Evolutionary conservation across 2,888 invertebrate species (phyloP), one percentile per base, ranked within the genome.

Genomic region (Cistogaster globosa): DNA sequence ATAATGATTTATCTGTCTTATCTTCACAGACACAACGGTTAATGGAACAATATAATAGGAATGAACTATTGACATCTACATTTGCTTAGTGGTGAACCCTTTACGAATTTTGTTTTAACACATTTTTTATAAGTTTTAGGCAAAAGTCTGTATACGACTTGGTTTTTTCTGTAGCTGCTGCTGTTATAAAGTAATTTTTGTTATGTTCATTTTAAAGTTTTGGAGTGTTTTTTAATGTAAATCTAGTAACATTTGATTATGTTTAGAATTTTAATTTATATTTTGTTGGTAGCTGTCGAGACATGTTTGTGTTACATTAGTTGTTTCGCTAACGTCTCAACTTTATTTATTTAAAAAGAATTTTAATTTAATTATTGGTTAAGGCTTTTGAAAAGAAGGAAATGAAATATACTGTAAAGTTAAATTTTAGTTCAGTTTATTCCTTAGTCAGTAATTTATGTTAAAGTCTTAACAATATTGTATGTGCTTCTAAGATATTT

Each of bases 251-350:
- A 85, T 82, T 82, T 82, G 78, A 82, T 85, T 72, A 82, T 71
- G 85, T 75, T 75, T 71, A 85, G 85, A 85, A 85, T 85, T 82
- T 85, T 85, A 85, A 85, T 85, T 85, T 85, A 74, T 74, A 58
- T 82, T 82, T 68, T 82, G 77, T 74, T 78, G 36, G 58, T 75
- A 63, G 71, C 74, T 75, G 79, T 69, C 60, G 62, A 32, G 78
- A 76, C 82, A 76, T 82, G 82, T 78, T 78, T 82, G 81, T 80
- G 67, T 76, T 68, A 75, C 63, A 74, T 74, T 76, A 53, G 4
- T 69, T 48, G 48, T 53, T 58, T 42, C 2, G 26, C 16, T n/a
- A 58, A 53, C 26, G 38, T 48, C 45, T 62, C 53, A 42, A 55
- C 71, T 71, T 67, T 67, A 57, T 78, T 71, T 71, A 72, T 80